Base-by-base conservation (phyloP, 2,888 invertebrate genomes). In the Drosophila maculinotata region DNA sequence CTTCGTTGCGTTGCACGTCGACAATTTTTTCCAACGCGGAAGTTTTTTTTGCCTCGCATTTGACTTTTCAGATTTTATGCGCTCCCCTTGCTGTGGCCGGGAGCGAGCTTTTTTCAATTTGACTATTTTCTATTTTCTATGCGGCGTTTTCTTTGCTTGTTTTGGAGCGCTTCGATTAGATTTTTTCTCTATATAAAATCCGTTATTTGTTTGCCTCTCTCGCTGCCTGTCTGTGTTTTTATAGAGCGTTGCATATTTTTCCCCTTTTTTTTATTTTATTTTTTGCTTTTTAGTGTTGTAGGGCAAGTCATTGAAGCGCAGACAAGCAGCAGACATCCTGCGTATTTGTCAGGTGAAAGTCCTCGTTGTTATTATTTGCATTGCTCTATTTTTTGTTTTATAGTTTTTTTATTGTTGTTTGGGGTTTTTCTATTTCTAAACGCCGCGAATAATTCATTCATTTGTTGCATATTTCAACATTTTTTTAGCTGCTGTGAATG, bases 281-380 rank as follows among this genome's bases (percentile, higher is more conserved):
- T 41, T 54, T 39, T 52, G 9, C 44, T 56, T 66, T 30, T 60
- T 54, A 36, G 41, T 56, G 47, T 52, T 49, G 36, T 56, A 48
- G 63, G 47, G 64, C 54, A 73, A 82, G 86, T 65, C 80, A 76
- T 70, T 86, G 70, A 65, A 76, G 70, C 59, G 78, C 81, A 81
- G 82, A 82, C 86, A 85, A 72, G 82, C 69, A 69, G 74, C 83
- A 87, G 81, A 85, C 86, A 76, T 71, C 58, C 67, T 68, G 68
- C 69, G 77, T 72, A 64, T 77, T 75, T 85, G 60, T 64, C 79
- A 87, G 83, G 83, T 83, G 83, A 87, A 83, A 83, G 87, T 83
- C 71, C 76, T 79, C 66, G 41, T 49, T 79, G 41, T 70, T 60
- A 64, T 60, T 38, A 63, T 79, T 60, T 66, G 60, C 41, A 63